These are phyloP conservation scores for Rhyacophila evoluta DNA, from an alignment of 2,888 invertebrate species.

Conservation along the genomic window DNA sequence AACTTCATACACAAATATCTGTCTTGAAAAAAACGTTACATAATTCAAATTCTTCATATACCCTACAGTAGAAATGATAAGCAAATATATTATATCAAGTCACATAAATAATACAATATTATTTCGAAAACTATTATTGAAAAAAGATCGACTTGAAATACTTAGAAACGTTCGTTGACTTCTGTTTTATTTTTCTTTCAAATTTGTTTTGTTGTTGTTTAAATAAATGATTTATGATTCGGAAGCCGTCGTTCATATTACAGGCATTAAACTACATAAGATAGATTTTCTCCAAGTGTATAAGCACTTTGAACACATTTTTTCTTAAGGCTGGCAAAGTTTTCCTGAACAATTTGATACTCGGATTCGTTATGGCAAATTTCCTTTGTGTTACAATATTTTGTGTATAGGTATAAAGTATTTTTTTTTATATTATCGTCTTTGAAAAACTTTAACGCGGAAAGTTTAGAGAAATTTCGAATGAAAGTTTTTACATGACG, in stretches of 20 bases:
- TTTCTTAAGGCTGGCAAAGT: not conserved
- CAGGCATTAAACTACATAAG: not conserved
- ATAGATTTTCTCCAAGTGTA: not conserved
- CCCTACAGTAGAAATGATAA: too few relatives aligned
- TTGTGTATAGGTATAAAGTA: not conserved
- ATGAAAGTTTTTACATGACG: not conserved
- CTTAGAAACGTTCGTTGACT: too few relatives aligned
- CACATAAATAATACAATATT: too few relatives aligned
- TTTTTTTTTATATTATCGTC: slow-evolving; percentile 1
- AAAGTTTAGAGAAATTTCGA: not conserved
- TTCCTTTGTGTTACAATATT: not conserved
- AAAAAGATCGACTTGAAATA: too few relatives aligned
- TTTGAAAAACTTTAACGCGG: not conserved
- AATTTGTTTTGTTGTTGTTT: too few relatives aligned
- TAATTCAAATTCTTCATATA: too few relatives aligned
- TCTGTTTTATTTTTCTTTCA: too few relatives aligned
- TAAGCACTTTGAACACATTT: slow-evolving; percentile 8
- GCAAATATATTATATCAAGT: too few relatives aligned
- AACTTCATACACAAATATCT: too few relatives aligned
- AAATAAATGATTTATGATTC: too few relatives aligned
- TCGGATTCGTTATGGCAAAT: not conserved
- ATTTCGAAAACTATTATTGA: too few relatives aligned
- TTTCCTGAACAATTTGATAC: not conserved
- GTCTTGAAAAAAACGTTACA: too few relatives aligned
- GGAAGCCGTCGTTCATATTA: not conserved